These are phyloP conservation scores for Ochropacha duplaris DNA, from an alignment of 2,888 invertebrate genomes.

Conservation along the genomic window DNA sequence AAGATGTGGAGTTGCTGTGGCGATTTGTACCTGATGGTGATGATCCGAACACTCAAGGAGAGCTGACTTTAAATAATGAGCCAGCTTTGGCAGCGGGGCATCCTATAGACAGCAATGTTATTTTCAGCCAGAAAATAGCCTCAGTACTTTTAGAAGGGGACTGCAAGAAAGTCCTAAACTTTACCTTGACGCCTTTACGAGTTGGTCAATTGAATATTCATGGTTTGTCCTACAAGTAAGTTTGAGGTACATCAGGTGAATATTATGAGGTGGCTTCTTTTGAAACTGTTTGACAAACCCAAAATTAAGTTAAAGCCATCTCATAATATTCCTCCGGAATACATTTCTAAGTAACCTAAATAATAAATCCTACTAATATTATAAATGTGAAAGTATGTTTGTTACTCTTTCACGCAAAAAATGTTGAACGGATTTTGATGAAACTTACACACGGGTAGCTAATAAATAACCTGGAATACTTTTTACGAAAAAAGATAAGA, in stretches of 20 bases:
- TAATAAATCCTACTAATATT: no score
- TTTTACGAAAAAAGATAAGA: no score
- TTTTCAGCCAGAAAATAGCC: slow-evolving; percentile 83
- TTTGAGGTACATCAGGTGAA: slow-evolving; percentile 14
- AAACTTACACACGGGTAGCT: no score
- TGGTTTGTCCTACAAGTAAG: slow-evolving; percentile 87
- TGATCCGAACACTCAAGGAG: slow-evolving; percentile 39
- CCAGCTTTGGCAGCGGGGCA: slow-evolving; percentile 55
- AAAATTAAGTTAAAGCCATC: no score
- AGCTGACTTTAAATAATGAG: slow-evolving; percentile 56
- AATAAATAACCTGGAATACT: no score
- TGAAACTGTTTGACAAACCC: no score
- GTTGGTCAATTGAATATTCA: slow-evolving; percentile 89
- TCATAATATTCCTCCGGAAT: no score
- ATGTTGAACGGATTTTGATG: no score
- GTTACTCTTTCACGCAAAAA: no score
- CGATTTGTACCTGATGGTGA: slow-evolving; percentile 70
- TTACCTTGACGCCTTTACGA: slow-evolving; percentile 88
- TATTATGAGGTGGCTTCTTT: no score
- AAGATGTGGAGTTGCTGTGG: slow-evolving; percentile 89
- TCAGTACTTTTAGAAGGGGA: slow-evolving; percentile 82
- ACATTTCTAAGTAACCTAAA: no score
- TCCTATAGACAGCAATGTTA: slow-evolving; percentile 59
- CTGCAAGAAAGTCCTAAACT: slow-evolving; percentile 84
- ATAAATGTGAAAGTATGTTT: no score